These are phyloP conservation scores for Lepidocyrtoides sp. DNA, from an alignment of 2,888 invertebrate genomes.

Conservation along the genomic window DNA sequence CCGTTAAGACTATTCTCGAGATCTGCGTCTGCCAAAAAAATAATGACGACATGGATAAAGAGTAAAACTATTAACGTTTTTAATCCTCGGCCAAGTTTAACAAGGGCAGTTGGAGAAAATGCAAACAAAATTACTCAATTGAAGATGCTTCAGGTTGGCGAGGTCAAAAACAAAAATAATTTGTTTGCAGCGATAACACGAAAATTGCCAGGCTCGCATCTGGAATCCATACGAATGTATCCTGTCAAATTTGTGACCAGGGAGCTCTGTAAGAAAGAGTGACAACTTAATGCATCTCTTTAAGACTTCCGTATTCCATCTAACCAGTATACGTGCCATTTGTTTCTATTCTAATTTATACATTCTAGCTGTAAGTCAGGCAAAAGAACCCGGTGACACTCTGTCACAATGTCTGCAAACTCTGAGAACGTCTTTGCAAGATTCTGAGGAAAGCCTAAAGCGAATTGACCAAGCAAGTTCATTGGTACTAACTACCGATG, in stretches of 20 bases:
- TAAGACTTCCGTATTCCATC: neutral
- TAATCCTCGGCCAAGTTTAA: neutral
- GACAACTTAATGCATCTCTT: neutral
- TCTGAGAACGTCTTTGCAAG: conserved; percentile 58
- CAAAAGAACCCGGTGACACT: conserved; percentile 71
- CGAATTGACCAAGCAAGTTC: conserved; percentile 39
- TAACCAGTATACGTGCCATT: neutral
- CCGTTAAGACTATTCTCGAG: conserved; percentile 55
- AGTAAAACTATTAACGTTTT: conserved; percentile 33
- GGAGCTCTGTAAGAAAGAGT: neutral
- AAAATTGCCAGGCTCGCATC: neutral
- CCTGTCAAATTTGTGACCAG: conserved; percentile 43
- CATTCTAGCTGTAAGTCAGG: conserved; percentile 39
- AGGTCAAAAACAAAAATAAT: neutral
- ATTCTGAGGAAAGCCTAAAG: conserved; percentile 53
- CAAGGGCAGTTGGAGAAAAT: neutral
- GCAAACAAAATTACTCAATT: neutral
- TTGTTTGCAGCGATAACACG: conserved; percentile 39
- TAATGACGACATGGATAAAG: conserved; percentile 43
- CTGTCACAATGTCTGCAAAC: conserved; percentile 75
- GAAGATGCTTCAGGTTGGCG: conserved; percentile 41
- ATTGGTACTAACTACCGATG: conserved; percentile 72
- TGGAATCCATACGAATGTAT: conserved; percentile 31
- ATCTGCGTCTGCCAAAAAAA: conserved; percentile 61
- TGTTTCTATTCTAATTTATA: too few species aligned